Conservation (phyloP, 1,140 invertebrate genomes). For the Drosophila biarmipes region DNA sequence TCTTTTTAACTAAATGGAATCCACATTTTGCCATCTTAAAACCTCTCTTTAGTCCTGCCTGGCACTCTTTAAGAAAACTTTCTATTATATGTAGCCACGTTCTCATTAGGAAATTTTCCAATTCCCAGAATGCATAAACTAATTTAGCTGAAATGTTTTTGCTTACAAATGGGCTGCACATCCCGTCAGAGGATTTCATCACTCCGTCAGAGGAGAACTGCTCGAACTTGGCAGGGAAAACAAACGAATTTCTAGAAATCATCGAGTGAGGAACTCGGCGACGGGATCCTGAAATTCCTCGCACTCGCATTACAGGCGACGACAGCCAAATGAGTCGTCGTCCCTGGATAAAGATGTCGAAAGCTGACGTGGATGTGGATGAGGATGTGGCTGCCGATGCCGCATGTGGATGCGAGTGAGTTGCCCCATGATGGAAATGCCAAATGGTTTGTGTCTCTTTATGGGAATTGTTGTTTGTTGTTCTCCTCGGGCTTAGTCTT, state of each 20-base stretch:
- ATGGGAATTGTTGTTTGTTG: slow-evolving; percentile 82
- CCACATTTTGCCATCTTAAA: not conserved
- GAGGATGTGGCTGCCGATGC: slow-evolving; percentile 22
- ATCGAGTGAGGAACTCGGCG: slow-evolving; percentile 24
- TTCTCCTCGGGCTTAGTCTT: slow-evolving; percentile 61
- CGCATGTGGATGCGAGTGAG: slow-evolving; percentile 36
- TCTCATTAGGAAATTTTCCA: slow-evolving; percentile 70
- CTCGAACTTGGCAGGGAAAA: slow-evolving; percentile 67
- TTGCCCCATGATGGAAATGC: slow-evolving; percentile 73
- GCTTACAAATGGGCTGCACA: slow-evolving; percentile 72
- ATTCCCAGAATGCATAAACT: slow-evolving; percentile 74
- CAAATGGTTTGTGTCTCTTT: slow-evolving; percentile 80
- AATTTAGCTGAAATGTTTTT: slow-evolving; percentile 82
- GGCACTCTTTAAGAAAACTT: slow-evolving; percentile 18
- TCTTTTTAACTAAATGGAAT: slow-evolving; percentile 10
- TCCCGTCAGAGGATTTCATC: slow-evolving; percentile 64
- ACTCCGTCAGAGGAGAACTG: slow-evolving; percentile 48
- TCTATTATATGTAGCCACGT: slow-evolving; percentile 34
- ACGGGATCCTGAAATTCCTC: slow-evolving; percentile 40
- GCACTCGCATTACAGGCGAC: slow-evolving; percentile 72
- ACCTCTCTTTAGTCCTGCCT: not conserved
- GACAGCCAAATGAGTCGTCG: slow-evolving; percentile 63
- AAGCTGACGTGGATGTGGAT: slow-evolving; percentile 2
- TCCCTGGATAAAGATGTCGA: slow-evolving; percentile 24
- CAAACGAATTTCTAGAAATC: slow-evolving; percentile 60